Base-by-base conservation (phyloP, 2,113 vertebrate genomes). In the Peucedramus taeniatus region DNA sequence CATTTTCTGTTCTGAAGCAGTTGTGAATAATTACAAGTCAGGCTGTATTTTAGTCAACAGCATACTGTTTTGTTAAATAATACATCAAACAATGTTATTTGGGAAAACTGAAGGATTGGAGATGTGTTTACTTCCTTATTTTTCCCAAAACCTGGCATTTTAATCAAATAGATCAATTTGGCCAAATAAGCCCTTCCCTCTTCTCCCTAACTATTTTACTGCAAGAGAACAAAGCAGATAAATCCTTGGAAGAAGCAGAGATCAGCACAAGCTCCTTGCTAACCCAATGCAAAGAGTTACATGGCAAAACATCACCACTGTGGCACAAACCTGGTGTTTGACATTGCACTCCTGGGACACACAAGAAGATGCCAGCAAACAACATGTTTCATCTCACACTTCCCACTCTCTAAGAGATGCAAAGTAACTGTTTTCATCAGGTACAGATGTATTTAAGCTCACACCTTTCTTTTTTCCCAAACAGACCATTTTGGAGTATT, bases 391-490 rank as follows among this genome's bases (percentile, higher is more conserved):
- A n/a, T 45, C 40, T 92, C 44, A 40, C 63, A 33, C 11, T 45
- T 59, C 54, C 17, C 9, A 4, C 57, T 61, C 39, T 57, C 47
- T 22, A 13, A 31, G 37, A 60, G 10, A 53, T 17, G 30, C 15
- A 49, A 31, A 87, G 9, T 26, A 61, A 49, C 27, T n/a, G 24
- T 54, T 87, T 80, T 24, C 39, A 53, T 87, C 39, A 54, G 39
- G 14, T 74, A 51, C 39, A 57, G 27, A 14, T 42, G 9, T 78
- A 22, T 80, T 64, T 91, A n/a, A 82, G 57, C 39, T 65, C 83
- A 98, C 98, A 97, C 97, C 97, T 98, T 93, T 97, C 90, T 80
- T 96, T 97, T 97, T 98, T 98, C 56, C 96, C 98, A 79, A 86
- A 77, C 77, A 95, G 98, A 57, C 97, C 93, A 74, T 98, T 98